Base-by-base conservation (phyloP, 2,797 vertebrate genomes). In the Trichosurus vulpecula region DNA sequence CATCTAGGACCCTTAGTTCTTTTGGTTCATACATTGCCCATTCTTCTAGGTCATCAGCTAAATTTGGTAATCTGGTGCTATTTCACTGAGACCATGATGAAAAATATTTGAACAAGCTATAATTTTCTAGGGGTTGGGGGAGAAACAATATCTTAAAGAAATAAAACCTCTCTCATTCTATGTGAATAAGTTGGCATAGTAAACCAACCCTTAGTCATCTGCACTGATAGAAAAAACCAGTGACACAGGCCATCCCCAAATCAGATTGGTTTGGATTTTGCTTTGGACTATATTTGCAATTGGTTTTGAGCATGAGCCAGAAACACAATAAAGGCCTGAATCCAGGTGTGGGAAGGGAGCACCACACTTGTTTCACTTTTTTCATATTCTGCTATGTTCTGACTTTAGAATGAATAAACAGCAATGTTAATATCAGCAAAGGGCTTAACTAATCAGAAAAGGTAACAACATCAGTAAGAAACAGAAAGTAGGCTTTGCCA, bases 391-490 rank as follows among this genome's bases (percentile, higher is more conserved):
- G 19, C 16, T 22, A 5, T 74, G 66, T n/a, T 41, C 14, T 74
- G n/a, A 74, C n/a, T 74, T 66, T 74, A n/a, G 14, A 93, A 61
- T 93, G 94, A 95, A 52, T 57, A 92, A 54, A 54, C 52, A n/a
- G 11, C 74, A n/a, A 93, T 94, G 54, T 16, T 95, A 14, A 41
- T 91, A 61, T 56, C 91, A 97, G 66, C 87, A 93, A 93, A 90
- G 93, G 58, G 30, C 27, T 95, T 90, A 93, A 95, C 94, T 74
- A 58, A 47, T 54, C 61, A 91, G 92, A 91, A 52, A 93, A 27
- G n/a, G 93, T 90, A 94, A 54, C 81, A 90, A 94, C 92, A 89
- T 58, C 54, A 74, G 41, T 92, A 96, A 94, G 92, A 91, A 95
- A 57, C 54, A 56, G 51, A 92, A 74, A 16, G n/a, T 9, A 74